Evolutionary conservation across 2,113 vertebrate species (phyloP), one percentile per base, ranked within the genome.

Genomic region (Machaerirhynchus nigripectus): DNA sequence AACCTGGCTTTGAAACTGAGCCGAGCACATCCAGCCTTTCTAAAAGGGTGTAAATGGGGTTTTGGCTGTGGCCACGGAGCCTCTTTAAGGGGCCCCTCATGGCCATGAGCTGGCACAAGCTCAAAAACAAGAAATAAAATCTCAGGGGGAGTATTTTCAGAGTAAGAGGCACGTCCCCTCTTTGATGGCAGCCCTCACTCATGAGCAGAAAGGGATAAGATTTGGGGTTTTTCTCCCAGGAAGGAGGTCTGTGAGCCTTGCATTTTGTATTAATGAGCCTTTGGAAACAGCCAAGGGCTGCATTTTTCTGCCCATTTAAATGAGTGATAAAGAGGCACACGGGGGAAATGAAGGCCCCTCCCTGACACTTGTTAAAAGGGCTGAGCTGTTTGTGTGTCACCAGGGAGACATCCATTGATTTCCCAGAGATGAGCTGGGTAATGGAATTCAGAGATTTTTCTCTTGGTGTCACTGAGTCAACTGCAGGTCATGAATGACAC

Each of bases 381-480:
- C 53, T 56, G 37, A 87, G 74, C 64, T 92, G 18, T 96, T 95
- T 39, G 63, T 89, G 70, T 76, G 56, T 14, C 79, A 35, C 49
- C 42, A 30, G 92, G 87, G 93, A 92, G 80, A 30, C 50, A 59
- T 61, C 69, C 73, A 81, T 82, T 33, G 94, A 95, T 97, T 96
- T 93, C 87, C 71, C 55, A 69, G 39, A 67, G 70, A 83, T 84
- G 88, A 96, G 46, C 67, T 44, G 78, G 69, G 61, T 90, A 89
- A 96, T 91, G 57, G 74, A n/a, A 95, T 90, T 52, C 83, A 70
- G 79, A 69, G 86, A 50, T 89, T 89, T 89, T 85, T 52, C 59
- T 57, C 59, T 22, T 42, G 61, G 42, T 94, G 39, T 55, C 90
- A 55, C 59, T 27, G 88, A 78, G 52, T 65, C 80, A 95, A 19